Base-by-base conservation (phyloP, 2,797 vertebrate species). In the Coregonus sp. region DNA sequence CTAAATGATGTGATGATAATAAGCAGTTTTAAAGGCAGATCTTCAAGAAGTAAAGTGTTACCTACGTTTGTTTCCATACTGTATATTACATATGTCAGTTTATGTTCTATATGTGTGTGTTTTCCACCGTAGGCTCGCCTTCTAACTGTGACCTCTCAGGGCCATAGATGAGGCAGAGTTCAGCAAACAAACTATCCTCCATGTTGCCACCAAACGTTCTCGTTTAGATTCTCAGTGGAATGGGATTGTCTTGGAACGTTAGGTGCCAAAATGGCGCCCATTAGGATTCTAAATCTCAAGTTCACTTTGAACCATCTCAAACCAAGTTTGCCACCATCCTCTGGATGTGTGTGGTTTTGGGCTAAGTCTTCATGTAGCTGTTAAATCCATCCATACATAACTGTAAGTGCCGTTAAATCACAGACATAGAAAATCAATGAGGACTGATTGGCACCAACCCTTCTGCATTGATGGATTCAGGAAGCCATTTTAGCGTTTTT, bases 111-210 rank as follows among this genome's bases (percentile, higher is more conserved):
- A 3, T 54, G 16, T 12, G 2, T 54, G 47, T 74, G 16, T 66
- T 70, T 70, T 59, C n/a, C 52, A 59, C 75, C 15, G 5, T 18
- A 72, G 59, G 29, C 15, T 5, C 1, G 16, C 18, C 15, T 16
- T 56, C 18, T 18, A 18, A 18, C 15, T 18, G 52, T n/a, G 54
- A n/a, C 18, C 15, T 16, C 18, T n/a, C 15, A 18, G 16, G 18
- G 18, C 4, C 54, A n/a, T 18, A 56, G 54, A n/a, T 56, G 15
- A 56, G 54, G n/a, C 25, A 72, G 40, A 54, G 40, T 54, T 77
- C 59, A 51, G 47, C 61, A 72, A 77, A 72, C 61, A 77, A 77
- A 72, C 61, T 51, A 25, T 54, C 31, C 56, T 29, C 75, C 12
- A 75, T 1, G 0, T 77, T 80, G 50, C 15, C 12, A 79, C 59